Evolutionary conservation across 2,888 invertebrate species (phyloP).

Genomic region (Drosophila atroscutellata): DNA sequence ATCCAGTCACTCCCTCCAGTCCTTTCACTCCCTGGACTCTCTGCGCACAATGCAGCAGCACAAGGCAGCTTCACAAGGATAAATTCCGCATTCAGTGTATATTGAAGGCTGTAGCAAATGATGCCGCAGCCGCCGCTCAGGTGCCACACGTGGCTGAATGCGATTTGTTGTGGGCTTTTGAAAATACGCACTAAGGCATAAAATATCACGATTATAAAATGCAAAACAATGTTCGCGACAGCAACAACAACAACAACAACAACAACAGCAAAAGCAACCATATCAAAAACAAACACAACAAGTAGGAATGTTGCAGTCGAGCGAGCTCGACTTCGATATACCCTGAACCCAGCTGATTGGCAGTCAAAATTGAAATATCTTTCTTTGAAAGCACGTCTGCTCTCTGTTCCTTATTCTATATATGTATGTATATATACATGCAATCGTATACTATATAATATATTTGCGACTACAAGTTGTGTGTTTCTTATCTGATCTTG

Average conservation of each 20-base stretch:
- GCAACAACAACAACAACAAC: constrained; percentile 20
- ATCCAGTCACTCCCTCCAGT: constrained; percentile 38
- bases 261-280: constrained; percentile 18
- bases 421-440: no score
- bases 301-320: background rate
- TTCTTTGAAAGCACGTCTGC: no score
- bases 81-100: constrained; percentile 40
- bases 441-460: no score
- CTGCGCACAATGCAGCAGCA: constrained; percentile 21
- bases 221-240: constrained; percentile 44
- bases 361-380: no score
- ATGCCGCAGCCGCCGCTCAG: constrained; percentile 35
- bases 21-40: background rate
- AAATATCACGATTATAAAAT: constrained; percentile 67
- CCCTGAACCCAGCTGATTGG: background rate
- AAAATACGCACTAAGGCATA: constrained; percentile 61
- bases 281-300: constrained; percentile 25
- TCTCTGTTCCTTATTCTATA: no score
- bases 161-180: constrained; percentile 42
- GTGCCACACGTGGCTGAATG: constrained; percentile 55
- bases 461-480: no score
- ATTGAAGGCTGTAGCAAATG: constrained; percentile 47
- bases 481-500: no score
- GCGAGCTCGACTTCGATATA: background rate
- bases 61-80: constrained; percentile 21